These are phyloP conservation scores for Prolemur simus DNA, from an alignment of 2,113 vertebrate genomes.

Conservation along the genomic window DNA sequence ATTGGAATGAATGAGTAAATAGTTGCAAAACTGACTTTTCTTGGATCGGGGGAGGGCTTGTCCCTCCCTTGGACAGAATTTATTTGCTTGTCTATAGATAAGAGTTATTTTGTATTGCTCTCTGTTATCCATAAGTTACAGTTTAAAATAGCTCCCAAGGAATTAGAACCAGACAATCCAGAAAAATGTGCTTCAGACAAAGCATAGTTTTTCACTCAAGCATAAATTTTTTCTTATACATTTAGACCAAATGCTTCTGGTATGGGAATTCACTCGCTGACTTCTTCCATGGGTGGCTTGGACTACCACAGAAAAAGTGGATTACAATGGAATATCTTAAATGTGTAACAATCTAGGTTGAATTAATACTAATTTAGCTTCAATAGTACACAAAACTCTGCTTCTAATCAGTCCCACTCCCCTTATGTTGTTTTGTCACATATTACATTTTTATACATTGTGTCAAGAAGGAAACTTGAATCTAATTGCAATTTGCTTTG, in stretches of 20 bases:
- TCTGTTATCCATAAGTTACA: neutral
- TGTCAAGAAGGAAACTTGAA: neutral
- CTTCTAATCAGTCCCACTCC: neutral
- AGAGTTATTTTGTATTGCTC: neutral
- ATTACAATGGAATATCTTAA: neutral
- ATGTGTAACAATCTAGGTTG: neutral
- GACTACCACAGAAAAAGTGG: neutral
- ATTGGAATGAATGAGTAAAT: conserved; percentile 4
- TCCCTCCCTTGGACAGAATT: neutral
- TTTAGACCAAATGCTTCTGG: neutral
- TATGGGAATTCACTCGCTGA: neutral
- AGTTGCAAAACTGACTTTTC: neutral
- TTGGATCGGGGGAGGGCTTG: neutral
- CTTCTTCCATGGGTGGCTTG: neutral
- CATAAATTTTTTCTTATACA: neutral
- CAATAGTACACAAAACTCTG: neutral
- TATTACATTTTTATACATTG: neutral
- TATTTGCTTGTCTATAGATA: neutral
- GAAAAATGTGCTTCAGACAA: neutral
- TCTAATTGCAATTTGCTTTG: conserved; percentile 10
- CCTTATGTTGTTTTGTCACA: neutral
- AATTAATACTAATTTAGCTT: neutral
- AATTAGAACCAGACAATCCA: neutral
- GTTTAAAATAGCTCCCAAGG: neutral
- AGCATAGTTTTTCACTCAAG: neutral